phyloP scores from a whole-genome alignment of 2,888 invertebrate species.

The Scaptomyza reducta region DNA sequence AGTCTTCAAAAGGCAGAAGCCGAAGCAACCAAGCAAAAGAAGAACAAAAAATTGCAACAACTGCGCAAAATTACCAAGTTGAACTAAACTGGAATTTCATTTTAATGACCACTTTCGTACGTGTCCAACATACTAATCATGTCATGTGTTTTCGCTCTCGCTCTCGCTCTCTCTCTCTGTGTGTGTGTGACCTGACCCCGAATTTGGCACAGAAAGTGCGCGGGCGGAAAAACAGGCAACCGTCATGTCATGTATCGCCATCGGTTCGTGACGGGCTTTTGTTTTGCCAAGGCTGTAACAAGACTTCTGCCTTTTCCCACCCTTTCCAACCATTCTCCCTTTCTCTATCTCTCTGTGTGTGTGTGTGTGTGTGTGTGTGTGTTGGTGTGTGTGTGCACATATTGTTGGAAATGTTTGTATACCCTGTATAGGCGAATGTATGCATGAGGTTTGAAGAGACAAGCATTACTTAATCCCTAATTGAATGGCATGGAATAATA shows the following conservation, averaged over 20 bases:
- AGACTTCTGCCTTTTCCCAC: background rate
- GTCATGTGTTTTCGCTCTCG: slow-evolving; percentile 49
- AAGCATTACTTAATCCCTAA: no score
- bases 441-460: no score
- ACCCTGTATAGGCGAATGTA: background rate
- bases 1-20: background rate
- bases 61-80: slow-evolving; percentile 79
- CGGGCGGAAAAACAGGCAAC: slow-evolving; percentile 20
- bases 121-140: slow-evolving; percentile 82
- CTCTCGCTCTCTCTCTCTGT: slow-evolving; percentile 2
- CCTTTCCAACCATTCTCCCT: background rate
- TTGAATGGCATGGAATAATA: no score
- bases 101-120: slow-evolving; percentile 83
- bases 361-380: background rate
- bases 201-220: slow-evolving; percentile 33
- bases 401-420: slow-evolving; percentile 4
- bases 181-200: slow-evolving; percentile 43
- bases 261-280: slow-evolving; percentile 63
- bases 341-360: slow-evolving; percentile 6
- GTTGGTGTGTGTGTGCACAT: background rate
- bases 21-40: slow-evolving; percentile 1
- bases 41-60: slow-evolving; percentile 69
- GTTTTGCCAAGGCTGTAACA: slow-evolving; percentile 54
- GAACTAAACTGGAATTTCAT: slow-evolving; percentile 79
- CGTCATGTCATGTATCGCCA: slow-evolving; percentile 60